A percentile compares a stretch with the other conserved stretches of the same genome.
These are phyloP conservation scores for Fragum whitleyi DNA, from an alignment of 2,888 invertebrate genomes.

Conservation along the genomic window DNA sequence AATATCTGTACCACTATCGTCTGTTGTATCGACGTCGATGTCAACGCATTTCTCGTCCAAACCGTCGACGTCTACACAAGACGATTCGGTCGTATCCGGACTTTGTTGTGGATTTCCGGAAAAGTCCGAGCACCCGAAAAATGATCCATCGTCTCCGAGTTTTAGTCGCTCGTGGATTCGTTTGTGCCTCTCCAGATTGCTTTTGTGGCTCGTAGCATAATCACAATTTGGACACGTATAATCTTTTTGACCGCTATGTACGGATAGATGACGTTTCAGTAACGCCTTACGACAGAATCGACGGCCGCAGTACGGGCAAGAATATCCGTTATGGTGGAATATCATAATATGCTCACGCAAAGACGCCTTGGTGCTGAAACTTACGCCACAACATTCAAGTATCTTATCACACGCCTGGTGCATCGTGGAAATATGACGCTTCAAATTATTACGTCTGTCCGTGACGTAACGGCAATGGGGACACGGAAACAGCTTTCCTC, in stretches of 20 bases:
- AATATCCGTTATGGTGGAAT: constrained; percentile 85
- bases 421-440: constrained; percentile 86
- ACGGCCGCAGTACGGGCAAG: constrained; percentile 85
- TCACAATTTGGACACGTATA: constrained; percentile 85
- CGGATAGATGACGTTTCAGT: constrained; percentile 85
- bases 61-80: constrained; percentile 44
- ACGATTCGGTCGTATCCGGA: constrained; percentile 62
- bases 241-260: constrained; percentile 86
- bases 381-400: constrained; percentile 85
- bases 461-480: constrained; percentile 84
- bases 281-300: constrained; percentile 86
- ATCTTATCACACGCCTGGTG: constrained; percentile 84
- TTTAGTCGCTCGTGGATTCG: constrained; percentile 71
- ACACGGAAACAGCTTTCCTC: constrained; percentile 82
- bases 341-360: constrained; percentile 85
- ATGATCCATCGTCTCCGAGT: constrained; percentile 61
- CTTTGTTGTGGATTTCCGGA: constrained; percentile 44
- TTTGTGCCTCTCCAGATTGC: constrained; percentile 85
- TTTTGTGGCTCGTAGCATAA: constrained; percentile 86
- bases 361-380: constrained; percentile 85
- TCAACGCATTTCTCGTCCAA: constrained; percentile 22
- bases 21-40: constrained; percentile 47
- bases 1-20: constrained; percentile 45
- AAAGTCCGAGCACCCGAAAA: constrained; percentile 52
- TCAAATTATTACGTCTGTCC: constrained; percentile 85